phyloP scores from a whole-genome alignment of 2,888 invertebrate species.

The Cetonia aurata region DNA sequence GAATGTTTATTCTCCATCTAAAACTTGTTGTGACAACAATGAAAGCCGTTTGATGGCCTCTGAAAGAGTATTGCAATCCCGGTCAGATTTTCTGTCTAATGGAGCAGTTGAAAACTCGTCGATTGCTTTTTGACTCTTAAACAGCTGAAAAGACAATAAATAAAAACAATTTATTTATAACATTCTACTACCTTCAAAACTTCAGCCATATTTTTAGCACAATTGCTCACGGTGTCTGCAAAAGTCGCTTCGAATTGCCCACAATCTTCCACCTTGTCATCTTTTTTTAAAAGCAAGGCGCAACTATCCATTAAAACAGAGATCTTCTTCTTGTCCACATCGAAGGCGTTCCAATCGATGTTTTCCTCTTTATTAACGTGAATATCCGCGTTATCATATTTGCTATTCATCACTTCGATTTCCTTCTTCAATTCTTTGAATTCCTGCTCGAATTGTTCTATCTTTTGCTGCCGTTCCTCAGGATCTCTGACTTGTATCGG shows the following conservation, averaged over 20 bases:
- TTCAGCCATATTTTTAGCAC: conserved; percentile 19
- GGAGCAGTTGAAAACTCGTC: neutral
- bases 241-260: neutral
- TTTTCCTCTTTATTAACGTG: neutral
- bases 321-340: conserved; percentile 11
- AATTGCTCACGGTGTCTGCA: neutral
- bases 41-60: conserved; percentile 10
- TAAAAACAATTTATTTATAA: neutral
- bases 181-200: conserved; percentile 9
- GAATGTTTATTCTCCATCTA: neutral
- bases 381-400: neutral
- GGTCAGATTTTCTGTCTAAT: neutral
- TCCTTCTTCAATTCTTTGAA: conserved; percentile 20
- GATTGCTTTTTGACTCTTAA: conserved; percentile 26
- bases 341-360: conserved; percentile 9
- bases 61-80: neutral
- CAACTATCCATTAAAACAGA: conserved; percentile 7
- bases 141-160: conserved; percentile 1
- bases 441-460: conserved; percentile 16
- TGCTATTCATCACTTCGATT: conserved; percentile 2
- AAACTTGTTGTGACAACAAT: conserved; percentile 15
- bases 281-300: neutral
- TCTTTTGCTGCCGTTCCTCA: conserved; percentile 13
- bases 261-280: neutral
- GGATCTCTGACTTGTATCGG: conserved; percentile 23